These are phyloP conservation scores for Paradoxurus hermaphroditus DNA, from an alignment of 2,113 vertebrate species.

Conservation along the genomic window DNA sequence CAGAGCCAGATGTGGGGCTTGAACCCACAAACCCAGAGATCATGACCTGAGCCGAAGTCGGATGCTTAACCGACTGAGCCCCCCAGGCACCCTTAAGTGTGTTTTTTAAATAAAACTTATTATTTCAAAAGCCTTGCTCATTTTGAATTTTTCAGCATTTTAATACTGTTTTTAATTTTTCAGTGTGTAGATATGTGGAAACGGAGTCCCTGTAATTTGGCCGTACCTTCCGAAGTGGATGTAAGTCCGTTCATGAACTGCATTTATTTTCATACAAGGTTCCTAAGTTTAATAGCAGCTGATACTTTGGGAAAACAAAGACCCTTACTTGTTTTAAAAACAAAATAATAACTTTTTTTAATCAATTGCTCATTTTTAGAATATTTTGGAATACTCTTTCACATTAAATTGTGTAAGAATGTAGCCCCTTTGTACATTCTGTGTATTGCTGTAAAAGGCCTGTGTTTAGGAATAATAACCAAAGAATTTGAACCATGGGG, in stretches of 20 bases:
- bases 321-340: not conserved
- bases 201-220: constrained; percentile 92
- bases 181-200: constrained; percentile 99
- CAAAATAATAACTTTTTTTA: not conserved
- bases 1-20: too few species aligned
- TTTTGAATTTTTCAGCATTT: not conserved
- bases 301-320: not conserved
- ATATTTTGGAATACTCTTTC: constrained; percentile 15
- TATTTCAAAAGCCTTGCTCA: not conserved
- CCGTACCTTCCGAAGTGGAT: constrained; percentile 94
- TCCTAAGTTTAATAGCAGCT: not conserved
- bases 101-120: not conserved
- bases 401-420: not conserved
- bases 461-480: not conserved
- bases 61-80: too few species aligned
- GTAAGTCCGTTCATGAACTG: constrained; percentile 85
- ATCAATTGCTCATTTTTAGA: not conserved
- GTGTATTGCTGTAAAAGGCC: not conserved
- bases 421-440: not conserved
- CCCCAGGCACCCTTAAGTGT: too few species aligned
- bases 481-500: not conserved
- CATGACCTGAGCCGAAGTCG: too few species aligned
- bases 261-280: not conserved
- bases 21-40: too few species aligned
- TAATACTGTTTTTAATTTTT: constrained; percentile 59